Base-by-base conservation (phyloP, 1,140 invertebrate species). In the Ceratosolen solmsi region DNA sequence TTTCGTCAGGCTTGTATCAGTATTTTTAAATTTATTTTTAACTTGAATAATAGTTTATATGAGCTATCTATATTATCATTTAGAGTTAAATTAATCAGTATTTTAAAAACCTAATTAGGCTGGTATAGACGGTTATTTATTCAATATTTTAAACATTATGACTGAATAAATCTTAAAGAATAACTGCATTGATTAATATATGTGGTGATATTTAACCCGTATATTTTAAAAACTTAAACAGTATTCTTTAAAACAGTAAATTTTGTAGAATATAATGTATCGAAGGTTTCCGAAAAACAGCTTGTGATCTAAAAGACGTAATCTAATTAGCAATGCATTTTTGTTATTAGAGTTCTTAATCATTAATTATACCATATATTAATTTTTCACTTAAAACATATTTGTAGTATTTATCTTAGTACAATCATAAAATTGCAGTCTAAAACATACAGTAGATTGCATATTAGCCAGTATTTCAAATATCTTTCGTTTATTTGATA, bases 261-360 rank as follows among this genome's bases (percentile, higher is more conserved):
- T 49, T 72, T 72, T n/a, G 51, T 51, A 2, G 7, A 25, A 51
- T 72, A 49, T 30, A 51, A 70, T 4, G 5, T 46, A 70, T n/a
- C n/a, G n/a, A 41, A 51, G 17, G 7, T 74, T 74, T 38, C 38
- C 9, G 15, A 74, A 74, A 30, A 74, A 74, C 11, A 36, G 30
- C 27, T 56, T 15, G 30, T 56, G 25, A 74, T 58, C 17, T n/a
- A 74, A 38, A 74, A 74, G 51, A 74, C 51, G n/a, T 51, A 74
- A 58, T 58, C 36, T 58, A 74, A 58, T 74, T 74, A 36, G 58
- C 51, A 58, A 56, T 58, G 33, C 72, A 74, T 20, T 5, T 74
- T 74, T 58, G 2, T 74, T 25, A 54, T 58, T 74, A 56, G 20
- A 58, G 13, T 36, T 58, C 30, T 56, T 56, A 74, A 38, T 58